Conservation (phyloP, 1,140 invertebrate genomes). For the Drosophila sproati region DNA sequence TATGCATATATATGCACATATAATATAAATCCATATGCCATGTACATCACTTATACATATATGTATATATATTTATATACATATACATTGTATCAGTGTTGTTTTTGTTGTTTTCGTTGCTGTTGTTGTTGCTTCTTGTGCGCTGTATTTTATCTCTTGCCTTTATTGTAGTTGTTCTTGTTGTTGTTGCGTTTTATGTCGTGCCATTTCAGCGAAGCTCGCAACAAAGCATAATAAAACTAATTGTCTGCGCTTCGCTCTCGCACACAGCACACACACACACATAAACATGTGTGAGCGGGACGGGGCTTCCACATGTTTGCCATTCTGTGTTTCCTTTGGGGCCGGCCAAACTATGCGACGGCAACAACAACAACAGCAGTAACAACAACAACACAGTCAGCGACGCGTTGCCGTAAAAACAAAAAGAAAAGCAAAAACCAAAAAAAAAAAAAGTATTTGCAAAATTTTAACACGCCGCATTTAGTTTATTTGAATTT, state of each 20-base stretch:
- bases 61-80: neutral
- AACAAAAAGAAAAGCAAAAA: slow-evolving; percentile 19
- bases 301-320: slow-evolving; percentile 63
- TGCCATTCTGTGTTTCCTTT: slow-evolving; percentile 72
- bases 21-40: slow-evolving; percentile 21
- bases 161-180: slow-evolving; percentile 26
- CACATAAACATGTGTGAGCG: slow-evolving; percentile 30
- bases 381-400: slow-evolving; percentile 50
- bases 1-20: neutral
- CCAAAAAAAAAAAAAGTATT: slow-evolving; percentile 21
- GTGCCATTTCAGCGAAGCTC: slow-evolving; percentile 83
- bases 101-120: slow-evolving; percentile 32
- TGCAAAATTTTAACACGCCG: slow-evolving; percentile 58
- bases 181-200: slow-evolving; percentile 75
- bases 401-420: slow-evolving; percentile 48
- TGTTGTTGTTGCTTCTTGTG: slow-evolving; percentile 35
- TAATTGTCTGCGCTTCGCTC: slow-evolving; percentile 83
- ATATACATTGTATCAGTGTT: slow-evolving; percentile 27
- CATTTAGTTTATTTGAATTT: slow-evolving; percentile 63
- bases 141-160: slow-evolving; percentile 60
- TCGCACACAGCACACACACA: slow-evolving; percentile 58
- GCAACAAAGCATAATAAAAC: slow-evolving; percentile 83
- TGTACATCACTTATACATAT: slow-evolving; percentile 13
- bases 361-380: slow-evolving; percentile 23
- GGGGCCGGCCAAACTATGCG: slow-evolving; percentile 48